Evolutionary conservation across 1,140 invertebrate genomes (phyloP).

Genomic region (Drosophila busckii): DNA sequence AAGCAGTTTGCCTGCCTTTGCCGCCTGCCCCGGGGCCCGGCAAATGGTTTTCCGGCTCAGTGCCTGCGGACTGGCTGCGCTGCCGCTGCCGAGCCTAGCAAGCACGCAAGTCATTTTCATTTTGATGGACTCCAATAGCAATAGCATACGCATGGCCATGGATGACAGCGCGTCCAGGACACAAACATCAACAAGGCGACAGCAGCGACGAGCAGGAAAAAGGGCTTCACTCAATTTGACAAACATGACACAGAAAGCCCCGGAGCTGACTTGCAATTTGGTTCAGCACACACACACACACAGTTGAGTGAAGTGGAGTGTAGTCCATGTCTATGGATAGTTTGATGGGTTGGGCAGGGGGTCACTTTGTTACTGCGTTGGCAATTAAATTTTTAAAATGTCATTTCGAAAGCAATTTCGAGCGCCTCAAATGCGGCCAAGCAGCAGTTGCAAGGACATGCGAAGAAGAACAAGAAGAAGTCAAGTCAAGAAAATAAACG

Average conservation of each 20-base stretch:
- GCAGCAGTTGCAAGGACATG: slow-evolving; percentile 10
- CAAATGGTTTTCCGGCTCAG: too few relatives aligned
- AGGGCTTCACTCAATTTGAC: slow-evolving; percentile 66
- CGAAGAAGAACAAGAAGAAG: slow-evolving; percentile 27
- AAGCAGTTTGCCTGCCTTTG: too few relatives aligned
- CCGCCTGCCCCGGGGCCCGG: too few relatives aligned
- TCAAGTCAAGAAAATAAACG: slow-evolving; percentile 46
- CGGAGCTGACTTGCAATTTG: slow-evolving; percentile 55
- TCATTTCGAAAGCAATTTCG: slow-evolving; percentile 59
- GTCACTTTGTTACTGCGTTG: slow-evolving; percentile 4
- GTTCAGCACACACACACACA: slow-evolving; percentile 19
- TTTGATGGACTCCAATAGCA: too few relatives aligned
- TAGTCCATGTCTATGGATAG: too few relatives aligned
- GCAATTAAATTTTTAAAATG: slow-evolving; percentile 72
- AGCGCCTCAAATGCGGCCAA: slow-evolving; percentile 13
- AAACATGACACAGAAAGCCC: slow-evolving; percentile 65
- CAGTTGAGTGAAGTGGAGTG: slow-evolving; percentile 2
- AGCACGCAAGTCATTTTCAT: too few relatives aligned
- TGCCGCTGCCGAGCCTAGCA: too few relatives aligned
- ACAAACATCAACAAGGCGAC: slow-evolving; percentile 32
- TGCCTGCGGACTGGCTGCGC: too few relatives aligned
- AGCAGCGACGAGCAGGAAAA: slow-evolving; percentile 21
- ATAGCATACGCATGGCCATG: too few relatives aligned
- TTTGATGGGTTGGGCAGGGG: neutral
- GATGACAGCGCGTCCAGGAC: slow-evolving; percentile 6